Conservation (phyloP, 2,113 vertebrate genomes). For the Myotis lucifugus region DNA sequence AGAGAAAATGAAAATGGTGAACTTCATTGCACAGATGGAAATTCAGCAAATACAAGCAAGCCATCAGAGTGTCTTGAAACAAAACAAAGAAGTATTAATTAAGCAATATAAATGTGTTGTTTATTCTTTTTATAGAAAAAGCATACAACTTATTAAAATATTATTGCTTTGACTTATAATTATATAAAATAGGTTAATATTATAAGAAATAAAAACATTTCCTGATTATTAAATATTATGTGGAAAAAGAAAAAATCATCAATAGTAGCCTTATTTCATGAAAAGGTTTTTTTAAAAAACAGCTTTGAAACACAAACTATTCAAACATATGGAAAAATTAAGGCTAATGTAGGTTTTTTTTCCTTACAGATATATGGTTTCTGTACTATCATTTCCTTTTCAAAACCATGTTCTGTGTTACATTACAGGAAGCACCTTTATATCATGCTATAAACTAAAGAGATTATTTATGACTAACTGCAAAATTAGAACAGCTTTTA, state of each 20-base stretch:
- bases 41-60: neutral
- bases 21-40: conserved; percentile 32
- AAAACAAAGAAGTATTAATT: neutral
- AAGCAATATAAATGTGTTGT: neutral
- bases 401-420: neutral
- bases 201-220: neutral
- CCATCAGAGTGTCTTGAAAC: neutral
- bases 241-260: neutral
- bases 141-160: neutral
- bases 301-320: neutral
- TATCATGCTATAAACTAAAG: neutral
- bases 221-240: neutral
- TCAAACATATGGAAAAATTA: neutral
- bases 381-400: neutral
- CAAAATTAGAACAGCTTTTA: neutral
- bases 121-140: neutral
- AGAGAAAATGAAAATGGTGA: conserved; percentile 1
- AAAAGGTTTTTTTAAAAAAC: neutral
- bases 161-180: neutral
- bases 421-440: neutral
- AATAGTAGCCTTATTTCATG: neutral
- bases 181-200: neutral
- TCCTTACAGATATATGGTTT: neutral
- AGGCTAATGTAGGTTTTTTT: neutral
- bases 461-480: neutral